These are phyloP conservation scores for Cacatua alba DNA, from an alignment of 2,113 vertebrate genomes.

Conservation along the genomic window DNA sequence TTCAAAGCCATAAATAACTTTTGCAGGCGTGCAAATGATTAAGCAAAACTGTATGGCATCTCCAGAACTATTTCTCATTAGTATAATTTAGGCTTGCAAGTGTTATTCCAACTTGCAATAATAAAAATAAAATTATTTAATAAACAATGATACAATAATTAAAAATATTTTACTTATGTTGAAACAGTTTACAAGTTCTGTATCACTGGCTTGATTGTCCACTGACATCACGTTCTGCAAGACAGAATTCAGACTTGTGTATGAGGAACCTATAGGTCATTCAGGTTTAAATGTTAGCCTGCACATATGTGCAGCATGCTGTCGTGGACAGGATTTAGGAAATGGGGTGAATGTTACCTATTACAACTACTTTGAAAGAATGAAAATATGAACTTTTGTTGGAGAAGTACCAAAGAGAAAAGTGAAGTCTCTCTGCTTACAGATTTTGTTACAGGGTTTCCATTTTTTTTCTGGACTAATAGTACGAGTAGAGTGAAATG, in stretches of 20 bases:
- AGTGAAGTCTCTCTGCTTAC: background rate
- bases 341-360: background rate
- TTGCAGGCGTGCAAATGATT: background rate
- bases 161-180: background rate
- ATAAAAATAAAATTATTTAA: background rate
- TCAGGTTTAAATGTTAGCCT: background rate
- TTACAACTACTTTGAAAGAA: background rate
- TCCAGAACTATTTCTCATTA: background rate
- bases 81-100: background rate
- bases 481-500: background rate
- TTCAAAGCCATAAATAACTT: background rate
- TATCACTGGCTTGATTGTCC: background rate
- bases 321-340: background rate
- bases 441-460: background rate
- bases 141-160: background rate
- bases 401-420: background rate
- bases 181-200: background rate
- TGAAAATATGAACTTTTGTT: background rate
- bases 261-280: background rate
- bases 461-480: background rate
- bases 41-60: background rate
- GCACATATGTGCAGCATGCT: background rate
- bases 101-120: background rate
- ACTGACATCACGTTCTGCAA: background rate
- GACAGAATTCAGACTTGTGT: background rate